Evolutionary conservation across 2,113 vertebrate species (phyloP).

Genomic region (Phodopus roborovskii): DNA sequence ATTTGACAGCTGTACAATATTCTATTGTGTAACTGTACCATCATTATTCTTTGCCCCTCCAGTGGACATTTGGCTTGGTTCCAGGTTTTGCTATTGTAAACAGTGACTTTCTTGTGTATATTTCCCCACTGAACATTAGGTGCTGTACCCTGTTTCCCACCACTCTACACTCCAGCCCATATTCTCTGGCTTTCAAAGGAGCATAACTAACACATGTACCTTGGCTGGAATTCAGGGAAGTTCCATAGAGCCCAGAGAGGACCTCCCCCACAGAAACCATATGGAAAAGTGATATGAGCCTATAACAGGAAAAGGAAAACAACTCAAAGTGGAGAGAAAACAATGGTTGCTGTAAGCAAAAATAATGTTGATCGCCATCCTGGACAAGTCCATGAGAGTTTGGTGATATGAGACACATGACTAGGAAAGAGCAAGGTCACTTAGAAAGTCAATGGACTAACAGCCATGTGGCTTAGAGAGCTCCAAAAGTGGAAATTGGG

Average conservation of each 20-base stretch:
- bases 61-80: neutral
- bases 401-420: neutral
- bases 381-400: constrained; percentile 1
- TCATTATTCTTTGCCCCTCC: neutral
- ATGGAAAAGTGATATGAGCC: constrained; percentile 58
- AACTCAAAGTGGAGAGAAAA: constrained; percentile 57
- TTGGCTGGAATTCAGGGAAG: constrained; percentile 58
- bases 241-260: neutral
- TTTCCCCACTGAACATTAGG: neutral
- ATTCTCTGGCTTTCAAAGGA: neutral
- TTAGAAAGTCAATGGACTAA: neutral
- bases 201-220: neutral
- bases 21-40: constrained; percentile 48
- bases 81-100: constrained; percentile 58
- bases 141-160: neutral
- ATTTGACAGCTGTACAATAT: constrained; percentile 64
- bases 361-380: neutral
- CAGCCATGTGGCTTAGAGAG: neutral
- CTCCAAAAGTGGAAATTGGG: neutral
- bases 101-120: neutral
- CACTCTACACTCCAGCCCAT: neutral
- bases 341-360: constrained; percentile 51
- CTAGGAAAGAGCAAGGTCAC: neutral
- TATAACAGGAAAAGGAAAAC: constrained; percentile 63
- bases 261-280: constrained; percentile 1